Evolutionary conservation across 2,113 vertebrate genomes (phyloP), one percentile per base, ranked within the genome.

Genomic region (Phrynocephalus versicolor): DNA sequence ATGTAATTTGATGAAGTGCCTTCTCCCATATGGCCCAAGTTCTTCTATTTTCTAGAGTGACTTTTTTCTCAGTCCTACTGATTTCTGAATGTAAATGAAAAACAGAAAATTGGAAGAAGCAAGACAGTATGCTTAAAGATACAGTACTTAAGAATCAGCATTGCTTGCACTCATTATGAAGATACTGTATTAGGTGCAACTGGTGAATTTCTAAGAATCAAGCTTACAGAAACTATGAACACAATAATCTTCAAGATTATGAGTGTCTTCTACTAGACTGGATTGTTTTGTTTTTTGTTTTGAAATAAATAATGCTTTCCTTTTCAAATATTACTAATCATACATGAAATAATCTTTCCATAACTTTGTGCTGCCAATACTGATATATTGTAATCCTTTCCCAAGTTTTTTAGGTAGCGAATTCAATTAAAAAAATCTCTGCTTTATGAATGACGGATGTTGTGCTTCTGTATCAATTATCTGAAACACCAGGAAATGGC

Each of bases 201-300:
- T 77, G 87, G 87, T 81, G 58, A 74, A 85, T 80, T 51, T 82
- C 77, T 39, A 81, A 79, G 74, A 87, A 60, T 75, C 76, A n/a
- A n/a, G n/a, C n/a, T n/a, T n/a, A n/a, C n/a, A n/a, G n/a, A n/a
- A n/a, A 14, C 27, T 6, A 76, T 85, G 62, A 91, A 85, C 10
- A 85, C 69, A n/a, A 25, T 7, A 33, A 84, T 9, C 37, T 92
- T 88, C 39, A 85, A 15, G 64, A 1, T 23, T 62, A 23, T 62
- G 18, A 16, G 21, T 62, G 60, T 87, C 12, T 89, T 10, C 39
- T 33, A 81, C 55, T 84, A 60, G 81, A 67, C 83, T 76, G 45
- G 5, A 51, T 51, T 10, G 10, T 51, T 51, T 51, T n/a, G n/a
- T n/a, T 33, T 87, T 87, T 83, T 37, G 71, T 83, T 82, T 55